These are phyloP conservation scores for Troilus luridus DNA, from an alignment of 2,888 invertebrate species.

Conservation along the genomic window DNA sequence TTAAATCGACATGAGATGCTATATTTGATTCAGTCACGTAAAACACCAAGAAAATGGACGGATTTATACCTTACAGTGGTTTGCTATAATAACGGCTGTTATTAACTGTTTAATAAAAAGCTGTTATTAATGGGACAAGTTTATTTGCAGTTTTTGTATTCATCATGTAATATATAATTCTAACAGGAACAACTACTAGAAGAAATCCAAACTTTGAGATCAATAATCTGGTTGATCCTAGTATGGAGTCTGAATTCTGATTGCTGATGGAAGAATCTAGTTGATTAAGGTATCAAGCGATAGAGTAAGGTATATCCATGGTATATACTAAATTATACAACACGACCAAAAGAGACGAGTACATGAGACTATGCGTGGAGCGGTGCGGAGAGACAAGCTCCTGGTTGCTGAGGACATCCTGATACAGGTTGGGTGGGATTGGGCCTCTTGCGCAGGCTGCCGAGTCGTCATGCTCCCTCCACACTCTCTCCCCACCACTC, in stretches of 20 bases:
- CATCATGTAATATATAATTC: too few species aligned
- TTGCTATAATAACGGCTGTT: too few species aligned
- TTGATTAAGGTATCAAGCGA: background rate
- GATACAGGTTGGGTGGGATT: background rate
- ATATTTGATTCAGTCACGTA: too few species aligned
- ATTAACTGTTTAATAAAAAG: too few species aligned
- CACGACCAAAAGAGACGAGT: background rate
- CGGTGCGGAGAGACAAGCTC: background rate
- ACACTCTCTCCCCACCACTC: background rate
- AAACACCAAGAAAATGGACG: too few species aligned
- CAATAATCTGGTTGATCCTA: background rate
- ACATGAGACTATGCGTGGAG: background rate
- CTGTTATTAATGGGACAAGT: too few species aligned
- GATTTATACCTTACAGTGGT: too few species aligned
- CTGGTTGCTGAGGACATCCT: background rate
- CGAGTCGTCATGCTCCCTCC: conserved; percentile 39
- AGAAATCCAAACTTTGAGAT: background rate
- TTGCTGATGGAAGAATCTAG: background rate
- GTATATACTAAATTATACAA: background rate
- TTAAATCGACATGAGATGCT: too few species aligned
- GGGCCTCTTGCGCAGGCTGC: conserved; percentile 39
- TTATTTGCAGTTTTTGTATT: too few species aligned
- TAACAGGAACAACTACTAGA: background rate
- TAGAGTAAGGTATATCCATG: background rate
- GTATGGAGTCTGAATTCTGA: background rate